These are phyloP conservation scores for Mormyrus hasselquistii DNA, from an alignment of 2,797 vertebrate genomes.

Conservation along the genomic window DNA sequence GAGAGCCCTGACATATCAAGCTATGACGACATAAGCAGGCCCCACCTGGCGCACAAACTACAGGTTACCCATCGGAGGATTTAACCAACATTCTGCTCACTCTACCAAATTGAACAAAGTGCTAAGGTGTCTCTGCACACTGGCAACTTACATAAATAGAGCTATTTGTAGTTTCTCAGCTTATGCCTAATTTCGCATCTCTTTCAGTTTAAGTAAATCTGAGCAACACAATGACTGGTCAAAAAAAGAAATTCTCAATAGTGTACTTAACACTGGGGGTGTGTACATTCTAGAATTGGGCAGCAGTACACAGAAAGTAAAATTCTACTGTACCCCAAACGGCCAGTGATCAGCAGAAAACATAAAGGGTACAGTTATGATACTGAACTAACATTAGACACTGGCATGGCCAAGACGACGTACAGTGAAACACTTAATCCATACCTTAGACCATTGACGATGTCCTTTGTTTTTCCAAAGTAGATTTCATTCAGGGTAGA, in stretches of 20 bases:
- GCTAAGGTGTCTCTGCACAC: not conserved
- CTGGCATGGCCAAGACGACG: not conserved
- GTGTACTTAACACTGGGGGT: not conserved
- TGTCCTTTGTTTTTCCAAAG: slow-evolving; percentile 99
- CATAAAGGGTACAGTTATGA: not conserved
- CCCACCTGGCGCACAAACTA: not conserved
- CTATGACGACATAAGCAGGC: not conserved
- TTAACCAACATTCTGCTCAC: not conserved
- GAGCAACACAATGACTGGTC: not conserved
- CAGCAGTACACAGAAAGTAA: not conserved
- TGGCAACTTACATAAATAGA: not conserved
- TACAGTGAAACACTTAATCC: not conserved
- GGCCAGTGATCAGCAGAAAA: not conserved
- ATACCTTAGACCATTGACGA: slow-evolving; percentile 96
- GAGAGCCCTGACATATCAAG: not conserved
- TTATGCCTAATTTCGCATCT: not conserved
- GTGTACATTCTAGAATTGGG: not conserved
- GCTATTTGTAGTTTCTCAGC: not conserved
- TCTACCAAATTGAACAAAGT: not conserved
- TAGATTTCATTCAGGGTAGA: slow-evolving; percentile 99
- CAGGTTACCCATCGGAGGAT: not conserved
- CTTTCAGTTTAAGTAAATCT: not conserved
- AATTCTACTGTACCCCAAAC: not conserved
- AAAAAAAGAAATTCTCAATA: not conserved
- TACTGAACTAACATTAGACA: not conserved